Conservation (phyloP, 2,797 vertebrate genomes). For the Lycodopsis pacificus region DNA sequence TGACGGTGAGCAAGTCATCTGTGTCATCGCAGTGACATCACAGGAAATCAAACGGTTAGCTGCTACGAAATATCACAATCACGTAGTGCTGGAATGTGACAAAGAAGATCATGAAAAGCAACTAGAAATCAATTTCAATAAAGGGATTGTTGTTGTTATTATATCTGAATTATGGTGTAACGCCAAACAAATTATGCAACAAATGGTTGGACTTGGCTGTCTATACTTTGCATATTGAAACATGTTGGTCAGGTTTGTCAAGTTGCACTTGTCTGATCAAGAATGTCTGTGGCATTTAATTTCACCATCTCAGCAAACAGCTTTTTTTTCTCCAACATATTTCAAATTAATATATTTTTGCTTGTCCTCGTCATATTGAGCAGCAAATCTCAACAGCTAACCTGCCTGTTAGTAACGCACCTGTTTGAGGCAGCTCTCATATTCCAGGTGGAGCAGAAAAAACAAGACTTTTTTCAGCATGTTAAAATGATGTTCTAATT, state of each 20-base stretch:
- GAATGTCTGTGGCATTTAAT: neutral
- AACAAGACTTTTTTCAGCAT: neutral
- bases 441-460: neutral
- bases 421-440: neutral
- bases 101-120: neutral
- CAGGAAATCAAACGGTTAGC: conserved; percentile 14
- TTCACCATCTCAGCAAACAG: neutral
- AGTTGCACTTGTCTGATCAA: neutral
- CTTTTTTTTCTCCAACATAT: neutral
- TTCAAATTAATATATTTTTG: neutral
- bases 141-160: neutral
- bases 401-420: neutral
- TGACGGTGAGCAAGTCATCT: conserved; percentile 38
- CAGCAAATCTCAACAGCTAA: neutral
- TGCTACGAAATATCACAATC: neutral
- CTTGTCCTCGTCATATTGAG: neutral
- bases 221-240: neutral
- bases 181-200: neutral
- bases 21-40: conserved; percentile 27
- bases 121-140: neutral
- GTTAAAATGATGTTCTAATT: neutral
- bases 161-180: neutral
- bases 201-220: neutral
- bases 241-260: conserved; percentile 17
- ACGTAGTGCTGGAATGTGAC: neutral